Evolutionary conservation across 2,113 vertebrate species (phyloP), one percentile per base, ranked within the genome.

Genomic region (Paedocypris sp.): DNA sequence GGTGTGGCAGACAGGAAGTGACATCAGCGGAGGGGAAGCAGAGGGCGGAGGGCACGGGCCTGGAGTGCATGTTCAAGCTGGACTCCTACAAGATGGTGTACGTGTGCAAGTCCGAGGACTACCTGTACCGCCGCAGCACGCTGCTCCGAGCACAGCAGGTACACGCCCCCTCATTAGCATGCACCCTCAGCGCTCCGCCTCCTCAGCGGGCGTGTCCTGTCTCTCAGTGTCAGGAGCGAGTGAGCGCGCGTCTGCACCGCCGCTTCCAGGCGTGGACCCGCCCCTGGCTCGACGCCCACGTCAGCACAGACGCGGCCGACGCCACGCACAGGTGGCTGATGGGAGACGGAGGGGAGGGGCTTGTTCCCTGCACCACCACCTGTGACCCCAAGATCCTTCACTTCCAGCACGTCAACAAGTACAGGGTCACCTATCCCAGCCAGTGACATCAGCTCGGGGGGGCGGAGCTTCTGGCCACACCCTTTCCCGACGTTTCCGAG

Each of bases 41-140:
- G 63, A 86, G 80, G 0, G 62, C 80, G n/a, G 87, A 90, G 4
- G 89, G 81, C 76, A 78, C 90, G 67, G 91, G 94, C 75, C 81
- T 94, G 83, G 89, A 94, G 81, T 99, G 95, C 76, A 91, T 91
- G 83, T 99, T 99, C 85, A 97, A 97, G 70, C 87, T 99, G 57
- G 98, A 98, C 75, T 96, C 94, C 58, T 98, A 99, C 72, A 99
- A 98, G 86, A 98, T 99, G 95, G 94, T 99, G 16, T 99, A 99
- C 0, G 95, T 99, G 62, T 98, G 97, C 85, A 99, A 99, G 71
- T 98, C 94, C 0, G 94, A 98, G 59, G 94, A 99, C 77, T 99
- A 93, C 76, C 97, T 99, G 94, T 99, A 99, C 85, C 83, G 95
- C 49, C 92, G 93, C 75, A 98, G 94, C 0, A 94, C 95, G 1